Base-by-base conservation (phyloP, 2,888 invertebrate species). In the Ophraella communa region DNA sequence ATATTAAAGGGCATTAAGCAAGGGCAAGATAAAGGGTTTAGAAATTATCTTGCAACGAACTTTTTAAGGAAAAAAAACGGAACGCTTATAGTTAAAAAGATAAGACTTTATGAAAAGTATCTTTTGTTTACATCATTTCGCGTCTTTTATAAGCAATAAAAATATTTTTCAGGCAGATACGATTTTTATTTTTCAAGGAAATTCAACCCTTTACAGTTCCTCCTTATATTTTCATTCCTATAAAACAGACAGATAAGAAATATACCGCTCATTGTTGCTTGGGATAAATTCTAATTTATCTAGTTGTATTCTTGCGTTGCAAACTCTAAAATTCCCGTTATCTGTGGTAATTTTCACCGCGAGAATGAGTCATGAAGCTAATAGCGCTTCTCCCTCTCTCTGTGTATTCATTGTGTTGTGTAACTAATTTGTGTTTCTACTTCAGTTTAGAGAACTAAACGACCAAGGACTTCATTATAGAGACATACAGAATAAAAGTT, bases 61-160 rank as follows among this genome's bases (percentile, higher is more conserved):
- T n/a, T n/a, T n/a, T n/a, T n/a, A n/a, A n/a, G n/a, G n/a, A n/a
- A n/a, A n/a, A n/a, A n/a, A 27, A 27, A 27, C 10, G 24, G 8
- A 24, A 4, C 24, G 24, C 8, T 24, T 24, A 24, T 24, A 24
- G 27, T 27, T 27, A 27, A 8, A 27, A 27, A 27, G 27, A 27
- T 27, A 30, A 30, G 30, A 30, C 30, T 8, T 30, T 4, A n/a
- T 4, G 11, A n/a, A 35, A 35, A 11, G 35, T 35, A 11, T 39
- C 4, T 39, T 39, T 39, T 39, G 17, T 39, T 1, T 17, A 17
- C 11, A 39, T 4, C 21, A 21, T 5, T 49, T 49, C 20, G 1
- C 11, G 14, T 11, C 79, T 85, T 52, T 52, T 52, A 27, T 30
- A 4, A 11, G 17, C 4, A 18, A 17, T 21, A 20, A 17, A 11